Evolutionary conservation across 2,888 invertebrate genomes (phyloP).

Genomic region (Alcis repandata): DNA sequence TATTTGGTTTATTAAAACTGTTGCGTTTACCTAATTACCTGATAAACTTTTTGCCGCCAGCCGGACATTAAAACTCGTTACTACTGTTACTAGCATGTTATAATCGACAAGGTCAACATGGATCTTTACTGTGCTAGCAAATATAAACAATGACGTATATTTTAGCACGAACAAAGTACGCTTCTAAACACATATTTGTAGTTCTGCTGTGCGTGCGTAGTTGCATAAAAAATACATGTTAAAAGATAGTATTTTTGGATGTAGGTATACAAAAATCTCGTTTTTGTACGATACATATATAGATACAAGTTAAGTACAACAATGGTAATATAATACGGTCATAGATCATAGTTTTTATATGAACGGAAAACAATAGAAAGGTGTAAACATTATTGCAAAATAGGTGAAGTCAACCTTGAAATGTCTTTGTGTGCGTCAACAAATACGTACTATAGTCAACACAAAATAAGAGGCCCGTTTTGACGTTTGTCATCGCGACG

Average conservation of each 20-base stretch:
- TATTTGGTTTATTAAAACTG: background rate
- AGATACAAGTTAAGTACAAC: no score
- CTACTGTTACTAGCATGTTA: slow-evolving; percentile 1
- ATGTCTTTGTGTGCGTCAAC: background rate
- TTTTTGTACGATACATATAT: no score
- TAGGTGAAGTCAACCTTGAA: background rate
- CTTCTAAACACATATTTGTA: slow-evolving; percentile 1
- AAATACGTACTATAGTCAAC: no score
- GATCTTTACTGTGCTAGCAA: slow-evolving; percentile 6
- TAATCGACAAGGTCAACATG: slow-evolving; percentile 7
- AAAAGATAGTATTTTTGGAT: background rate
- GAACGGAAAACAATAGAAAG: background rate
- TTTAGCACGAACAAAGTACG: slow-evolving; percentile 6
- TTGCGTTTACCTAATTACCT: slow-evolving; percentile 6
- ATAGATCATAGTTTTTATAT: no score
- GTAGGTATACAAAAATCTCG: no score
- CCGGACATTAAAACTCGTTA: slow-evolving; percentile 1
- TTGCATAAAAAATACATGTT: background rate
- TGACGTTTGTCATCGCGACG: no score
- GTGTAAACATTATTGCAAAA: background rate
- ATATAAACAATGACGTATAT: background rate
- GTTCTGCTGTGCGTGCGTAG: background rate
- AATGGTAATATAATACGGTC: no score
- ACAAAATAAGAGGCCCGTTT: no score
- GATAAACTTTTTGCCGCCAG: slow-evolving; percentile 1